A percentile compares a stretch with the other conserved stretches of the same genome.
Evolutionary conservation across 2,113 vertebrate species (phyloP).

Genomic region (Coptodon bakossiorum): DNA sequence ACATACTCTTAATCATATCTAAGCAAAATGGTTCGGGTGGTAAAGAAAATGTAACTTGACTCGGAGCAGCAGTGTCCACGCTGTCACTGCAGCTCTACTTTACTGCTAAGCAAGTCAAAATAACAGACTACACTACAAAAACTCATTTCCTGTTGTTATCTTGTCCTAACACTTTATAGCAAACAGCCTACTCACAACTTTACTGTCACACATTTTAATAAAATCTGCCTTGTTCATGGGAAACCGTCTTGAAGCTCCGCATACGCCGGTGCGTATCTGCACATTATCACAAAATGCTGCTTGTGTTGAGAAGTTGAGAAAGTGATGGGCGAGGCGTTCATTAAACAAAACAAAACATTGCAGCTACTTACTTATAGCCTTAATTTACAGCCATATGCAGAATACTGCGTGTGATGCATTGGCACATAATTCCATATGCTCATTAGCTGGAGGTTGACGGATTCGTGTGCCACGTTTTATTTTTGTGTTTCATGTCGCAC

Average conservation of each 20-base stretch:
- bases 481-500: background rate
- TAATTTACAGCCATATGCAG: background rate
- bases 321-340: background rate
- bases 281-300: background rate
- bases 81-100: background rate
- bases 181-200: background rate
- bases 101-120: background rate
- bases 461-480: background rate
- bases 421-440: background rate
- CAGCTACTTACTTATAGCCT: background rate
- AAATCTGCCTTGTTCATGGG: fast-evolving
- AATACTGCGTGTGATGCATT: background rate
- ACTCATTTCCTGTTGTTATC: background rate
- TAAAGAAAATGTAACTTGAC: background rate
- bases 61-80: background rate
- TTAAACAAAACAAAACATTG: background rate
- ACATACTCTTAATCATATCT: background rate
- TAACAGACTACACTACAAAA: fast-evolving
- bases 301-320: background rate
- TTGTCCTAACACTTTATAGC: background rate
- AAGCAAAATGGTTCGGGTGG: background rate
- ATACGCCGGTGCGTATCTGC: fast-evolving
- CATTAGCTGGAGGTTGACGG: background rate
- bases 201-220: background rate
- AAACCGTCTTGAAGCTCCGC: fast-evolving